These are phyloP conservation scores for Amphiprion clarkii DNA, from an alignment of 2,797 vertebrate species.

Conservation along the genomic window DNA sequence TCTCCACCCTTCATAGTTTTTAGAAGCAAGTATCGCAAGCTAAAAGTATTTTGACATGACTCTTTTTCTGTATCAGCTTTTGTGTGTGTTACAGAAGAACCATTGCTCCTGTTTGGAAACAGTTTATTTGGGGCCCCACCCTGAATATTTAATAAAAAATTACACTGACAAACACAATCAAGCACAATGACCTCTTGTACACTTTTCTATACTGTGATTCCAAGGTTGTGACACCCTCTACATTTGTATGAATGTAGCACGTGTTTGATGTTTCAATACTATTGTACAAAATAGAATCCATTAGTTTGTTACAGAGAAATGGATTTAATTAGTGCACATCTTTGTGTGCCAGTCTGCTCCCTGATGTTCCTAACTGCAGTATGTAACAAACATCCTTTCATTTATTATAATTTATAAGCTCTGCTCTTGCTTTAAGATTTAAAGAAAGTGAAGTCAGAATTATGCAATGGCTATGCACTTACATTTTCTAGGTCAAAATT, in stretches of 20 bases:
- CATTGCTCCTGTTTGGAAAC: no score
- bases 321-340: not conserved
- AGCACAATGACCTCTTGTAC: no score
- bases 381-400: not conserved
- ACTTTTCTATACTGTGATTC: no score
- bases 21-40: not conserved
- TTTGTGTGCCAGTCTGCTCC: not conserved
- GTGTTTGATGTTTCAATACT: not conserved
- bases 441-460: not conserved
- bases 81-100: not conserved
- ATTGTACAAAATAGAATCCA: no score
- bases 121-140: not conserved
- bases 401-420: not conserved
- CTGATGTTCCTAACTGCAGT: not conserved
- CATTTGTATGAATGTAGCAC: no score
- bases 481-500: not conserved
- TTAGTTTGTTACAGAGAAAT: not conserved
- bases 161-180: not conserved
- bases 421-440: not conserved
- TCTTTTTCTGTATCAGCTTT: not conserved
- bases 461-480: not conserved
- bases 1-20: not conserved
- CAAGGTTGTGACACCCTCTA: not conserved
- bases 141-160: not conserved
- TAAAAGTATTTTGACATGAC: not conserved